phyloP scores from a whole-genome alignment of 2,113 vertebrate genomes.

The Poeciliopsis turrubarensis region DNA sequence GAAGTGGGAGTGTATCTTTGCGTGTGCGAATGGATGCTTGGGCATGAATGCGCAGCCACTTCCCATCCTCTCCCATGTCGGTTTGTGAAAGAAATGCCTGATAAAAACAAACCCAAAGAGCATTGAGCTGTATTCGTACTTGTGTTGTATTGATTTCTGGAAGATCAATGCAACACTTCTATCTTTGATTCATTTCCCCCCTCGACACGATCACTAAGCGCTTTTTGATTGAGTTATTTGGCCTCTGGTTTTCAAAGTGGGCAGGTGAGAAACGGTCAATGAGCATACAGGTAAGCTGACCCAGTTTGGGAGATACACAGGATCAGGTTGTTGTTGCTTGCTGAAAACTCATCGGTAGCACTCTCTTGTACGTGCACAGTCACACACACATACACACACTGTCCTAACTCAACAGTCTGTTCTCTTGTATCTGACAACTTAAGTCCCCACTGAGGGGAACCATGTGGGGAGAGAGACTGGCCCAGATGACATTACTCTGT shows the following conservation, averaged over 20 bases:
- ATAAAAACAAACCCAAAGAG: slow-evolving; percentile 39
- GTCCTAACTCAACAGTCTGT: slow-evolving; percentile 55
- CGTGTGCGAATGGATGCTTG: slow-evolving; percentile 15
- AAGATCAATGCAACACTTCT: slow-evolving; percentile 66
- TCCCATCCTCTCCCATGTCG: slow-evolving; percentile 35
- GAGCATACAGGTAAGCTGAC: slow-evolving; percentile 64
- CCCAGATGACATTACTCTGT: slow-evolving; percentile 60
- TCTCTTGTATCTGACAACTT: slow-evolving; percentile 56
- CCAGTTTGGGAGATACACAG: slow-evolving; percentile 50
- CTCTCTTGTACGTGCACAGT: slow-evolving; percentile 3
- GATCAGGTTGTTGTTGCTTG: slow-evolving; percentile 34
- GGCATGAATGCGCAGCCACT: slow-evolving; percentile 13
- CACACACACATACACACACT: slow-evolving; percentile 16
- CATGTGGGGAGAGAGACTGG: slow-evolving; percentile 45
- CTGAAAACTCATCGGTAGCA: slow-evolving; percentile 32
- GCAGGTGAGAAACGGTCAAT: slow-evolving; percentile 56
- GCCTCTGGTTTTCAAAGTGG: slow-evolving; percentile 56
- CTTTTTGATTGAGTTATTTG: slow-evolving; percentile 68
- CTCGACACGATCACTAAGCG: slow-evolving; percentile 41
- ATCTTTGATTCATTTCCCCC: slow-evolving; percentile 68
- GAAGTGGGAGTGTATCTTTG: slow-evolving; percentile 47
- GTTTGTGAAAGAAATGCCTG: slow-evolving; percentile 15
- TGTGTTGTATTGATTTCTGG: slow-evolving; percentile 59
- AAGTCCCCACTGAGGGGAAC: slow-evolving; percentile 37
- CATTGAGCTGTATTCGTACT: slow-evolving; percentile 43